phyloP scores from a whole-genome alignment of 2,888 invertebrate genomes.

The Alloscopus bannaensis region DNA sequence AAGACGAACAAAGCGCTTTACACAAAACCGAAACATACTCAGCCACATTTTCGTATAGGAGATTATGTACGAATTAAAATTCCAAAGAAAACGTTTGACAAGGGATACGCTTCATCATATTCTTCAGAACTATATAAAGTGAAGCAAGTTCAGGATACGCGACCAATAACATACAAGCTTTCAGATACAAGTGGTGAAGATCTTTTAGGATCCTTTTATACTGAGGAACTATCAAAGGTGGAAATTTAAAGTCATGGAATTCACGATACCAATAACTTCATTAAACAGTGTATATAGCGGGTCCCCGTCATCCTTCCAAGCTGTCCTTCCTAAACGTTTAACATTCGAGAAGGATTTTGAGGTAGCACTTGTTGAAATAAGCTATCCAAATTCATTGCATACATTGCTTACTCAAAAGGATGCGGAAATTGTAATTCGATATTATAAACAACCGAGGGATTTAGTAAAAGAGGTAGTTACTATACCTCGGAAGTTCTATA shows the following conservation, averaged over 20 bases:
- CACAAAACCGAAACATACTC: not conserved
- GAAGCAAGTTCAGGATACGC: not conserved
- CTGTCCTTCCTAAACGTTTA: conserved; percentile 20
- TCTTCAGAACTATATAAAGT: conserved; percentile 11
- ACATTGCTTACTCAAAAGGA: not conserved
- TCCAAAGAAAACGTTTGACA: conserved; percentile 7
- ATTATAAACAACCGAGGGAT: not conserved
- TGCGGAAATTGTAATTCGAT: not conserved
- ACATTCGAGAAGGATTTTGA: conserved; percentile 3
- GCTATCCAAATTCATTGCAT: conserved; percentile 2
- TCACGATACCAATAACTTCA: not conserved
- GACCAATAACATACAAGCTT: conserved; percentile 31
- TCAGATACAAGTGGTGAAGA: conserved; percentile 16
- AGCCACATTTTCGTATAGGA: not conserved
- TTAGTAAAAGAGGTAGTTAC: not conserved
- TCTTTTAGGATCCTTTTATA: conserved; percentile 25
- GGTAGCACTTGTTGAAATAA: conserved; percentile 17
- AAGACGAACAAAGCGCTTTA: not conserved
- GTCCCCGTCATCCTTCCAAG: conserved; percentile 1
- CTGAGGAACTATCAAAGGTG: conserved; percentile 19
- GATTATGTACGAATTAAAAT: conserved; percentile 17
- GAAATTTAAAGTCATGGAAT: conserved; percentile 24
- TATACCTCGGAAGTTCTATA: conserved; percentile 4
- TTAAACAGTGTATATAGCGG: not conserved
- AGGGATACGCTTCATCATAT: not conserved